These are phyloP conservation scores for Philaethria dido DNA, from an alignment of 2,888 invertebrate species.

Conservation along the genomic window DNA sequence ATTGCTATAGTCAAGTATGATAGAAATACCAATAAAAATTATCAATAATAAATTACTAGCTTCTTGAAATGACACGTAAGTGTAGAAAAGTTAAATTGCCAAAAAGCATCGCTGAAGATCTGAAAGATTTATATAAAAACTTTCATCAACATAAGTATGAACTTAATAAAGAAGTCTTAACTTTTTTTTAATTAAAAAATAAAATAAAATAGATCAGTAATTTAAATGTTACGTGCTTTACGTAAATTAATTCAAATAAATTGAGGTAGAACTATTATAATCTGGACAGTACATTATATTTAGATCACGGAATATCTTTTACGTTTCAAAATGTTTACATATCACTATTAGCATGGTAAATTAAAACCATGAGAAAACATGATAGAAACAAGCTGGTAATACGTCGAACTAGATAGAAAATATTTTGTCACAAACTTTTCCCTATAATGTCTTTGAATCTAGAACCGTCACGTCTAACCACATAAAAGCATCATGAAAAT, in stretches of 20 bases:
- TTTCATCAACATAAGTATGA: not conserved
- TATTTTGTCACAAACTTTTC: not conserved
- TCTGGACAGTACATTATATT: too few relatives aligned
- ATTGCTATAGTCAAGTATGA: not conserved
- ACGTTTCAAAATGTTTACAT: too few relatives aligned
- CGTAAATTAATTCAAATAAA: too few relatives aligned
- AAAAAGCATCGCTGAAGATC: not conserved
- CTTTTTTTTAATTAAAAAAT: not conserved
- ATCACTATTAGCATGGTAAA: too few relatives aligned
- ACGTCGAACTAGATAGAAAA: not conserved
- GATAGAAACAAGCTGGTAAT: too few relatives aligned
- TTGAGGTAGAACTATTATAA: too few relatives aligned
- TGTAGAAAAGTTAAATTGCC: not conserved
- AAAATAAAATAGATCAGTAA: too few relatives aligned
- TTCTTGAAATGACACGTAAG: not conserved
- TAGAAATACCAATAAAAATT: not conserved
- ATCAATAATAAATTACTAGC: not conserved
- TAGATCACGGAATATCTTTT: too few relatives aligned
- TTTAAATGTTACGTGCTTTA: too few relatives aligned
- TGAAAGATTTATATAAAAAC: not conserved
- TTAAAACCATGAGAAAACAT: too few relatives aligned
- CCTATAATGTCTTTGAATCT: not conserved
- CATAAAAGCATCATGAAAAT: not conserved
- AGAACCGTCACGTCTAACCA: not conserved
- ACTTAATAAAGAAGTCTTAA: not conserved